A percentile compares a stretch with the other conserved stretches of the same genome.
Evolutionary conservation across 2,888 invertebrate genomes (phyloP).

Genomic region (Ethmia dodecea): DNA sequence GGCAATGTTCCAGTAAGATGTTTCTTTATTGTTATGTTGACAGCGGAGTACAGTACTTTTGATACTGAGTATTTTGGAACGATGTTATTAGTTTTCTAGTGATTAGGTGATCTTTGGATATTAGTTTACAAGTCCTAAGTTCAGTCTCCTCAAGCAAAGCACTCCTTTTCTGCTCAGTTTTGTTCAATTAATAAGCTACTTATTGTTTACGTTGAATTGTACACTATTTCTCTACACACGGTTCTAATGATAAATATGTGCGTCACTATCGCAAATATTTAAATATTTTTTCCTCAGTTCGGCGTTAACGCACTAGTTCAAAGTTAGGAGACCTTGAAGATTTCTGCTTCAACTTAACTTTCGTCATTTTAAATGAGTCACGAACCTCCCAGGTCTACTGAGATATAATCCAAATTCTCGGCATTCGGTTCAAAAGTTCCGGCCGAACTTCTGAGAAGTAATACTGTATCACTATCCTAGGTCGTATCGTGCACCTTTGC

Average conservation of each 20-base stretch:
- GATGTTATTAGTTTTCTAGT: constrained; percentile 26
- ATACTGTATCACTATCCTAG: too few relatives aligned
- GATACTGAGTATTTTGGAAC: constrained; percentile 18
- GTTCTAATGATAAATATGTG: constrained; percentile 27
- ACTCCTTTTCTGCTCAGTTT: constrained; percentile 2
- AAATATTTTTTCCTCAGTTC: constrained; percentile 48
- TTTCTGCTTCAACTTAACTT: constrained; percentile 69
- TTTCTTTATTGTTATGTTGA: constrained; percentile 22
- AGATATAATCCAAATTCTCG: constrained; percentile 39
- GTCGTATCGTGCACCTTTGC: constrained; percentile 21
- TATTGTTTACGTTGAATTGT: constrained; percentile 10
- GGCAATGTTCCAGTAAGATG: constrained; percentile 34
- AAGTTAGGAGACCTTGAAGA: constrained; percentile 42
- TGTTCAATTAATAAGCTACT: constrained; percentile 1
- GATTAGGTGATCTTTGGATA: constrained; percentile 47
- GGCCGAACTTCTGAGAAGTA: constrained; percentile 32
- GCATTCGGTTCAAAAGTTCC: constrained; percentile 48
- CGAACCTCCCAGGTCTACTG: constrained; percentile 32
- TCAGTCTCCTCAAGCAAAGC: constrained; percentile 37
- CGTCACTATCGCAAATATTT: constrained; percentile 33
- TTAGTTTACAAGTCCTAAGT: constrained; percentile 22
- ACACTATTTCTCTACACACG: constrained; percentile 13
- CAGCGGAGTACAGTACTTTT: constrained; percentile 10
- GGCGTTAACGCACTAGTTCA: constrained; percentile 34
- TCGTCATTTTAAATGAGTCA: constrained; percentile 76